Evolutionary conservation across 2,888 invertebrate species (phyloP).

Genomic region (Chrysopilus asiliformis): DNA sequence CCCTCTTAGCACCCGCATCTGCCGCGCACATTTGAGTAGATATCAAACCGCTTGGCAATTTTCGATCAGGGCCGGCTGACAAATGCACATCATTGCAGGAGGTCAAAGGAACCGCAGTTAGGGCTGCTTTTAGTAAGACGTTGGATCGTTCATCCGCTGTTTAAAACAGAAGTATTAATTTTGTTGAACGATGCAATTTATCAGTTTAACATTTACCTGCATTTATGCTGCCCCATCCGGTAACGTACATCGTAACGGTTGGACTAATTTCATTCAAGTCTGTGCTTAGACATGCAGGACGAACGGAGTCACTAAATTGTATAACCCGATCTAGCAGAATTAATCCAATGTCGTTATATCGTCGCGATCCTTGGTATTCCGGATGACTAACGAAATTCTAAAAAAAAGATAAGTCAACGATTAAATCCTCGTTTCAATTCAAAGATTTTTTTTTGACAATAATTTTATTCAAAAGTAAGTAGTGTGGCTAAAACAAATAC

Average conservation of each 20-base stretch:
- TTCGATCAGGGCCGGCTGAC: conserved; percentile 6
- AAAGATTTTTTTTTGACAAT: neutral
- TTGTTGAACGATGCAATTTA: too few relatives aligned
- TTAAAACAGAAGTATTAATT: conserved; percentile 9
- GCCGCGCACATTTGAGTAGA: conserved; percentile 19
- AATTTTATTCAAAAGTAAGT: conserved; percentile 1
- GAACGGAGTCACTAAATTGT: conserved; percentile 9
- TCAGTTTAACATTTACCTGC: too few relatives aligned
- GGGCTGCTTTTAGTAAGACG: conserved; percentile 16
- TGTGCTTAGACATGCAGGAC: conserved; percentile 20
- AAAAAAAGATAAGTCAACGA: conserved; percentile 2
- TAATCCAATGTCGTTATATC: conserved; percentile 21
- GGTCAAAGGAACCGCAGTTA: conserved; percentile 14
- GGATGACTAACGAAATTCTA: conserved; percentile 14
- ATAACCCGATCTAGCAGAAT: conserved; percentile 14
- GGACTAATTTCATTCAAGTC: conserved; percentile 12
- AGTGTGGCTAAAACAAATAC: too few relatives aligned
- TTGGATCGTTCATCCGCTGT: conserved; percentile 15
- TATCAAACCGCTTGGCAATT: conserved; percentile 11
- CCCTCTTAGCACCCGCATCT: conserved; percentile 17
- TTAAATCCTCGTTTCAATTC: neutral
- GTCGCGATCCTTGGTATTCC: conserved; percentile 6
- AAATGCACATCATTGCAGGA: conserved; percentile 15
- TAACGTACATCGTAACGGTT: conserved; percentile 13
- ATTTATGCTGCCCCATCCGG: conserved; percentile 23